Base-by-base conservation (phyloP, 37 sponge, comb jelly and placozoan species). In the Theonella swinhoei region DNA sequence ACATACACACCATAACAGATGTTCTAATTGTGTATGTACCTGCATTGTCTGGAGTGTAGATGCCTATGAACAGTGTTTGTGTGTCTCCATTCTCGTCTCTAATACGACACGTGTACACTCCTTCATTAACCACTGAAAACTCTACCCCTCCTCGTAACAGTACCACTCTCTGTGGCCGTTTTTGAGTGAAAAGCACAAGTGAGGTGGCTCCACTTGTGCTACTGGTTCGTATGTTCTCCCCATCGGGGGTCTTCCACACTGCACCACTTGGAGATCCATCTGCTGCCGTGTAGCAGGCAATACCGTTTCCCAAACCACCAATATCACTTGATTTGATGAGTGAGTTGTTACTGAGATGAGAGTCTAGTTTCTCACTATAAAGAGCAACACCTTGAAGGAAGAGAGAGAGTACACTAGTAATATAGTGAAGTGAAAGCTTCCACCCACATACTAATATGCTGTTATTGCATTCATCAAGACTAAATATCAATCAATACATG, bases 61-160 rank as follows among this genome's bases (percentile, higher is more conserved):
- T 72, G 0, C 87, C 87, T 3, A 72, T 79, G 29, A 39, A 71
- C 19, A 86, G 67, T 22, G 68, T 79, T 33, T 39, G 70, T 14
- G 8, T 23, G 8, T 43, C 35, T 9, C 82, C 61, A 34, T 43
- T 60, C 23, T 72, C 72, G 67, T 85, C 78, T n/a, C 59, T 39
- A 11, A 85, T 78, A 25, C 31, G 62, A 58, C 86, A 85, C 0
- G 77, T 77, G 63, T 75, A 85, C 37, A 85, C 54, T 2, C 86
- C 86, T 60, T 85, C 86, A 14, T 47, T 7, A 17, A 17, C 54
- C 54, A 14, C 14, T 14, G 54, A 47, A 47, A 47, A 47, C 54
- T 47, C 54, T 17, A 47, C 54, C 7, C 54, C 54, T 17, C 54
- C 54, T 47, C 54, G 54, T 17, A 47, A 47, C 54, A 47, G 54